These are phyloP conservation scores for Thecocarcelia acutangulata DNA, from an alignment of 2,888 invertebrate genomes.

Conservation along the genomic window DNA sequence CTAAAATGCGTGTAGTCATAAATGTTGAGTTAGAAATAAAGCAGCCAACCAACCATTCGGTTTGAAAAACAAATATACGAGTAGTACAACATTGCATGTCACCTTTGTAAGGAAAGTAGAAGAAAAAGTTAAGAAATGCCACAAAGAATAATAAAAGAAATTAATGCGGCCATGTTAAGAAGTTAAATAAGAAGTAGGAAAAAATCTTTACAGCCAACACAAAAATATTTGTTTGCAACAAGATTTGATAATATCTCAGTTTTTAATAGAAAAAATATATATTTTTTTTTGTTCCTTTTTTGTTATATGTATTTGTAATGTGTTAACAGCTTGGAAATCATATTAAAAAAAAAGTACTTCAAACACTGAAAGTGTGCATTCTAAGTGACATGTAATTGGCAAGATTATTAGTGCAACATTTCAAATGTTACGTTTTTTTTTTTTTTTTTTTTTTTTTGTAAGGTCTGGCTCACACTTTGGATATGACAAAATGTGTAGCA, in stretches of 20 bases:
- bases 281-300: neutral
- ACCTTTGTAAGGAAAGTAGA: slow-evolving; percentile 33
- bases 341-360: neutral
- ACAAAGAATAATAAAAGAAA: slow-evolving; percentile 1
- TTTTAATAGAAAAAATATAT: slow-evolving; percentile 20
- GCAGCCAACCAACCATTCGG: slow-evolving; percentile 1
- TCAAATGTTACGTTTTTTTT: slow-evolving; percentile 18
- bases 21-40: slow-evolving; percentile 28
- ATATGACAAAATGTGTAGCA: neutral
- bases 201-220: slow-evolving; percentile 31
- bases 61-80: slow-evolving; percentile 5
- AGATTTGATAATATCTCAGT: slow-evolving; percentile 45
- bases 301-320: neutral
- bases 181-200: slow-evolving; percentile 15
- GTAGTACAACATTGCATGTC: slow-evolving; percentile 51
- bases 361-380: slow-evolving; percentile 30
- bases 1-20: slow-evolving; percentile 63
- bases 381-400: slow-evolving; percentile 44
- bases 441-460: too few species aligned
- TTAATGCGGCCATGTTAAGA: slow-evolving; percentile 31
- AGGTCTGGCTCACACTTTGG: neutral
- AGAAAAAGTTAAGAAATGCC: slow-evolving; percentile 23
- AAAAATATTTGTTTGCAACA: slow-evolving; percentile 37
- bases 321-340: slow-evolving; percentile 4
- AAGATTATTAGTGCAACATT: slow-evolving; percentile 48